Percentiles rank a stretch among this genome's conserved stretches.
Evolutionary conservation across 2,888 invertebrate species (phyloP).

Genomic region (Macrophya alboannulata): DNA sequence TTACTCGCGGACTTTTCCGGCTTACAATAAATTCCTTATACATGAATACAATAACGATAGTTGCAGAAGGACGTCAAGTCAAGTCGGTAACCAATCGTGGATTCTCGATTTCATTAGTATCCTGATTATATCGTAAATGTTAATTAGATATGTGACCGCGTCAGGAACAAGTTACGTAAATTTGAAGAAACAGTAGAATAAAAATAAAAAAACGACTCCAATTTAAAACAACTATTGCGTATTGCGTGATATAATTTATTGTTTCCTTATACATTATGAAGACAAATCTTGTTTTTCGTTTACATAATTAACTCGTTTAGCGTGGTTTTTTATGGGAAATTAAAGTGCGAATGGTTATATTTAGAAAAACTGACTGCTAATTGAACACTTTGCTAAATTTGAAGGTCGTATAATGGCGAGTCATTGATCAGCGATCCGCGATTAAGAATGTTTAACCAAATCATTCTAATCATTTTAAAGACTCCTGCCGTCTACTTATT

Average conservation of each 20-base stretch:
- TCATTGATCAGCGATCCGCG: background rate
- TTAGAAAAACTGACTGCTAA: background rate
- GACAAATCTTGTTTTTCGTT: constrained; percentile 29
- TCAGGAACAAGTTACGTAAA: constrained; percentile 19
- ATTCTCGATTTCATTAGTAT: constrained; percentile 29
- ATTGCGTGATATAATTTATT: constrained; percentile 12
- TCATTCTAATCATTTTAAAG: background rate
- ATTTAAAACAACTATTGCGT: constrained; percentile 4
- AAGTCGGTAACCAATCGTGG: constrained; percentile 15
- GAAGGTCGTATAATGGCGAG: background rate
- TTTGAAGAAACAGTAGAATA: background rate
- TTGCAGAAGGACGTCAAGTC: background rate
- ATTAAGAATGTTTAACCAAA: background rate
- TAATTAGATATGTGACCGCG: background rate
- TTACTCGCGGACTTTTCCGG: constrained; percentile 19
- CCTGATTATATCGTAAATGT: background rate
- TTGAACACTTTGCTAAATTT: background rate
- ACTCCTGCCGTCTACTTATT: background rate
- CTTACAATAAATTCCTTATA: constrained; percentile 11
- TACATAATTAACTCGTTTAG: constrained; percentile 21
- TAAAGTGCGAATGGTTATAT: background rate
- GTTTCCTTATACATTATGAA: background rate
- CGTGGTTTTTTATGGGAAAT: background rate
- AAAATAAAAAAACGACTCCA: background rate
- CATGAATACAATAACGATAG: background rate